Percentiles rank a stretch among this genome's conserved stretches.
These are phyloP conservation scores for Menura novaehollandiae DNA, from an alignment of 2,113 vertebrate genomes.

Conservation along the genomic window DNA sequence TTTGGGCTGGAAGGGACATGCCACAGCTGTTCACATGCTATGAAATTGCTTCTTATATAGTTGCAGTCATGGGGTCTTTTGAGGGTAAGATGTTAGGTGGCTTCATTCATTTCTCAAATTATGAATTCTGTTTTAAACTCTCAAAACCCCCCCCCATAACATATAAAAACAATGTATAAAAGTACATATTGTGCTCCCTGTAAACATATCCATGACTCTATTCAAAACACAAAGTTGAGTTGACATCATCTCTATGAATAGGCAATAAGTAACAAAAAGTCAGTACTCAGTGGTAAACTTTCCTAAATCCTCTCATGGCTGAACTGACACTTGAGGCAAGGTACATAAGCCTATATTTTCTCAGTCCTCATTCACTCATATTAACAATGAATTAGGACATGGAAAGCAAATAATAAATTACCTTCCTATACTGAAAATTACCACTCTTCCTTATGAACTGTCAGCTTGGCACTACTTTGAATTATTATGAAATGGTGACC, in stretches of 20 bases:
- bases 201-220: not conserved
- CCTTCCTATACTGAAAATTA: not conserved
- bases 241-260: not conserved
- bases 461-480: not conserved
- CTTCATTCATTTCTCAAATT: not conserved
- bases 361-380: not conserved
- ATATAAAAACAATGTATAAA: not conserved
- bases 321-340: not conserved
- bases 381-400: not conserved
- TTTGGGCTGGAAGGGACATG: not conserved
- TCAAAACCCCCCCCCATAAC: not conserved
- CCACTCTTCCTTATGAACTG: not conserved
- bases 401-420: not conserved
- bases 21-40: not conserved
- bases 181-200: not conserved
- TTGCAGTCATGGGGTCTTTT: not conserved
- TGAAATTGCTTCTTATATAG: not conserved
- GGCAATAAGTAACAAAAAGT: not conserved
- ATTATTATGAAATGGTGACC: not conserved
- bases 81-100: not conserved
- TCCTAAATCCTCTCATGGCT: not conserved
- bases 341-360: not conserved
- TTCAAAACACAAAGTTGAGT: not conserved
- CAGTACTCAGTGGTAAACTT: not conserved
- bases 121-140: not conserved